phyloP scores from a whole-genome alignment of 2,888 invertebrate species.

The Brachyopa scutellaris region DNA sequence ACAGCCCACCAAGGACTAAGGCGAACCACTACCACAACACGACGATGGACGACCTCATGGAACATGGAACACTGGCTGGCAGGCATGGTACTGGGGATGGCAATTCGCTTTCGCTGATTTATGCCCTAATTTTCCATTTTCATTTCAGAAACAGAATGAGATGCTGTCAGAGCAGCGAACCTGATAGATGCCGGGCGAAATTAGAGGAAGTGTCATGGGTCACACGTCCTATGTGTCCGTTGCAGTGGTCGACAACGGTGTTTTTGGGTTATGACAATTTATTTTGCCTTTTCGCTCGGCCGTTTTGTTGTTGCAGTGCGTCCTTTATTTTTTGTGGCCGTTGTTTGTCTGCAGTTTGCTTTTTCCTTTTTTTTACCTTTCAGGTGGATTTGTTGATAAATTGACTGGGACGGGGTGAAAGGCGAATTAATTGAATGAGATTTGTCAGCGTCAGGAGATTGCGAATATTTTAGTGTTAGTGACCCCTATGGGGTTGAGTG shows the following conservation, averaged over 20 bases:
- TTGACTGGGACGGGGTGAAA: slow-evolving; percentile 42
- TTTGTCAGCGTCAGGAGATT: slow-evolving; percentile 66
- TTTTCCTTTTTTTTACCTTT: slow-evolving; percentile 31
- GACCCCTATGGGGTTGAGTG: slow-evolving; percentile 12
- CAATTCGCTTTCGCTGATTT: slow-evolving; percentile 69
- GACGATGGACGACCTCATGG: not conserved
- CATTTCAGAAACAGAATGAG: slow-evolving; percentile 62
- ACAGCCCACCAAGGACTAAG: slow-evolving; percentile 16
- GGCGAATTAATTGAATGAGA: slow-evolving; percentile 62
- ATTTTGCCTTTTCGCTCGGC: slow-evolving; percentile 26
- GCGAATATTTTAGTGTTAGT: slow-evolving; percentile 66
- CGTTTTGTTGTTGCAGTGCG: slow-evolving; percentile 56
- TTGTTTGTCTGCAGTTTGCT: slow-evolving; percentile 19
- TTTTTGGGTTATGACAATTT: slow-evolving; percentile 68
- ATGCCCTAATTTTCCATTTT: slow-evolving; percentile 71
- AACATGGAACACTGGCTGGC: slow-evolving; percentile 16
- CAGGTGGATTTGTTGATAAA: slow-evolving; percentile 68
- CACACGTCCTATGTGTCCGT: slow-evolving; percentile 51
- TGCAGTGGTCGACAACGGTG: slow-evolving; percentile 34
- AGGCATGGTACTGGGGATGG: slow-evolving; percentile 26
- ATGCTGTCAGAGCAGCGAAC: slow-evolving; percentile 51
- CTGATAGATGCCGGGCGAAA: slow-evolving; percentile 57
- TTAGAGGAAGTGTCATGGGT: slow-evolving; percentile 64
- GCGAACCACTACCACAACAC: too few species aligned
- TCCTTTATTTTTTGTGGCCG: slow-evolving; percentile 38